phyloP scores from a whole-genome alignment of 1,140 invertebrate species.

The Ceratina japonica region DNA sequence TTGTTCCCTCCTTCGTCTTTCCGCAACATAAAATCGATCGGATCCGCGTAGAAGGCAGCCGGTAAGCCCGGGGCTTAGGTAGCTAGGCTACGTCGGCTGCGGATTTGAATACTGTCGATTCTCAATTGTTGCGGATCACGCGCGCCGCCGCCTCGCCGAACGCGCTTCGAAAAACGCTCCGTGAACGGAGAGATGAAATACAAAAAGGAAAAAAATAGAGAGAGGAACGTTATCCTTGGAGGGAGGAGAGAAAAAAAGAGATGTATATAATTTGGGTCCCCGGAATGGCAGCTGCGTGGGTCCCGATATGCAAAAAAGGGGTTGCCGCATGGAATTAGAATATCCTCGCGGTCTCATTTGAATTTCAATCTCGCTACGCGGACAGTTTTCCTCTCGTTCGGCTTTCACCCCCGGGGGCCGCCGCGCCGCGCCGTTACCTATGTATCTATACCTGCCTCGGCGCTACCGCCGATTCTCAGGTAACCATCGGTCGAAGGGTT shows the following conservation, averaged over 20 bases:
- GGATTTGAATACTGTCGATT: constrained; percentile 66
- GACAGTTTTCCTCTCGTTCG: constrained; percentile 61
- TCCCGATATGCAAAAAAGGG: constrained; percentile 78
- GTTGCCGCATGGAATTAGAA: constrained; percentile 77
- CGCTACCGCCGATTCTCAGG: constrained; percentile 53
- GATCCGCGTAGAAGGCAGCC: constrained; percentile 48
- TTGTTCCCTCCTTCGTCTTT: constrained; percentile 35
- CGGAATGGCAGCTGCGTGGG: constrained; percentile 63
- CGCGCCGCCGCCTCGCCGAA: constrained; percentile 29
- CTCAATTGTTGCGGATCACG: constrained; percentile 64
- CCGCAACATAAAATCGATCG: constrained; percentile 59
- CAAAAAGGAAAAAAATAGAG: not conserved
- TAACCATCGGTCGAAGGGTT: constrained; percentile 64
- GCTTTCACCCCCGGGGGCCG: constrained; percentile 45
- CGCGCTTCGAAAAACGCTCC: not conserved
- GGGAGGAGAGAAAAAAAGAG: constrained; percentile 52
- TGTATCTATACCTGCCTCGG: constrained; percentile 49
- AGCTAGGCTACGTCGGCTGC: constrained; percentile 52
- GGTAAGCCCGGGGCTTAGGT: constrained; percentile 58
- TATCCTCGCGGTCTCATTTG: constrained; percentile 81
- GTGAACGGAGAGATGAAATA: too few species aligned
- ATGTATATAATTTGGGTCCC: constrained; percentile 66
- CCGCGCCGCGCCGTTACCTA: constrained; percentile 13
- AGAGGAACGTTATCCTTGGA: constrained; percentile 36
- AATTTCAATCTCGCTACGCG: constrained; percentile 76